Evolutionary conservation across 2,113 vertebrate species (phyloP), one percentile per base, ranked within the genome.

Genomic region (Nesogale talazaci): DNA sequence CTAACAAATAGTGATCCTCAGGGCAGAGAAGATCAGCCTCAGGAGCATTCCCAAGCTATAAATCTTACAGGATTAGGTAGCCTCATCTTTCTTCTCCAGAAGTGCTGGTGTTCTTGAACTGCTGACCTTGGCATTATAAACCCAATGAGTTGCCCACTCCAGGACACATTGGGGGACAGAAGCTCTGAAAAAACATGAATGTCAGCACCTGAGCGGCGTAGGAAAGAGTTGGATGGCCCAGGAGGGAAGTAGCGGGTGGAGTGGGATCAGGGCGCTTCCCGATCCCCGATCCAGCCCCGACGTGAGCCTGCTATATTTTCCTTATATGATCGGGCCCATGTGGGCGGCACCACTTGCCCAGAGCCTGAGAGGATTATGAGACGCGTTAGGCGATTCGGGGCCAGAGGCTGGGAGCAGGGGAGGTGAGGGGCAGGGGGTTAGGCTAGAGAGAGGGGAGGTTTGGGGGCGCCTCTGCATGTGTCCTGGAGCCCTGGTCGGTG

Each of bases 281-380:
- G 79, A 52, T 75, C 34, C 76, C 67, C 12, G 0, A 0, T 11
- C 12, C 4, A n/a, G 70, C 83, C 83, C 89, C 86, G 3, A 2
- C 2, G 42, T 97, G 97, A 95, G 61, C 94, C 88, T 1, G 23
- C 61, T 12, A 36, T 90, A 95, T 97, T 97, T 97, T 97, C 97
- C 96, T 97, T 97, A 97, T 97, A 97, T 96, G 97, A 97, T 97
- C 92, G n/a, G 97, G 96, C 81, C 34, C 16, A 0, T 57, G 72
- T 25, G 36, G 61, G 86, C 52, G 27, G 69, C 0, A 38, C 75
- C 2, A 38, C 77, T 36, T 29, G 84, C 52, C 29, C 3, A 74
- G 90, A 83, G 92, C 96, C 95, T 74, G 93, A 97, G 86, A 95
- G 89, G 97, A 97, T 97, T 97, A 96, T 79, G 65, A 87, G 90